phyloP scores from a whole-genome alignment of 2,888 invertebrate genomes.

The Dasysyrphus tricinctus region DNA sequence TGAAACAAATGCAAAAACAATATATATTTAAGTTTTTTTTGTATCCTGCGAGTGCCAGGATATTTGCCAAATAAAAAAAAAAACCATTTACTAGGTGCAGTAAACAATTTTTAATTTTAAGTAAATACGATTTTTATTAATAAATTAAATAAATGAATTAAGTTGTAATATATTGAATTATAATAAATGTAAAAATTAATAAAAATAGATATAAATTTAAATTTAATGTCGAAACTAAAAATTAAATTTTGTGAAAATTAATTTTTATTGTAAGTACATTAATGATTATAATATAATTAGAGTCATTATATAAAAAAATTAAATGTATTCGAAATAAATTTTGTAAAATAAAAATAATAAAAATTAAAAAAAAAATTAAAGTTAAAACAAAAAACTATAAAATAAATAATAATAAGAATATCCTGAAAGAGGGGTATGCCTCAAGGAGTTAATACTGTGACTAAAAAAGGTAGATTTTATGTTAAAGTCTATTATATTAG shows the following conservation, averaged over 20 bases:
- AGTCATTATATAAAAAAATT: conserved; percentile 28
- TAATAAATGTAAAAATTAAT: conserved; percentile 52
- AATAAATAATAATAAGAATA: conserved; percentile 14
- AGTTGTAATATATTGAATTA: conserved; percentile 39
- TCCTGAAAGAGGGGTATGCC: conserved; percentile 43
- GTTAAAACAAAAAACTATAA: not conserved
- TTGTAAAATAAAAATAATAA: conserved; percentile 55
- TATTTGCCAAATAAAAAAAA: conserved; percentile 54
- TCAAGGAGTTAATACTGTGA: conserved; percentile 55
- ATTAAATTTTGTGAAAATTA: conserved; percentile 36
- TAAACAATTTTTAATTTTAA: conserved; percentile 9
- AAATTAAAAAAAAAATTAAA: conserved; percentile 13
- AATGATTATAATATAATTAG: not conserved
- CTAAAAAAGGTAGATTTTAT: conserved; percentile 71
- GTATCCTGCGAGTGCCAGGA: conserved; percentile 49
- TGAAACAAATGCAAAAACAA: conserved; percentile 41
- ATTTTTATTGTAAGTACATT: conserved; percentile 37
- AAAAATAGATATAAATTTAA: conserved; percentile 37
- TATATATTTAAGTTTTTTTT: not conserved
- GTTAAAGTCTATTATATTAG: conserved; percentile 68
- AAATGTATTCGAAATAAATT: conserved; percentile 52
- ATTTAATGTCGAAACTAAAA: conserved; percentile 40
- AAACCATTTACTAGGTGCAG: conserved; percentile 46
- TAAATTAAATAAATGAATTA: not conserved
- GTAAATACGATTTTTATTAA: conserved; percentile 17